phyloP scores from a whole-genome alignment of 2,113 vertebrate genomes.

The Rhinichthys klamathensis region DNA sequence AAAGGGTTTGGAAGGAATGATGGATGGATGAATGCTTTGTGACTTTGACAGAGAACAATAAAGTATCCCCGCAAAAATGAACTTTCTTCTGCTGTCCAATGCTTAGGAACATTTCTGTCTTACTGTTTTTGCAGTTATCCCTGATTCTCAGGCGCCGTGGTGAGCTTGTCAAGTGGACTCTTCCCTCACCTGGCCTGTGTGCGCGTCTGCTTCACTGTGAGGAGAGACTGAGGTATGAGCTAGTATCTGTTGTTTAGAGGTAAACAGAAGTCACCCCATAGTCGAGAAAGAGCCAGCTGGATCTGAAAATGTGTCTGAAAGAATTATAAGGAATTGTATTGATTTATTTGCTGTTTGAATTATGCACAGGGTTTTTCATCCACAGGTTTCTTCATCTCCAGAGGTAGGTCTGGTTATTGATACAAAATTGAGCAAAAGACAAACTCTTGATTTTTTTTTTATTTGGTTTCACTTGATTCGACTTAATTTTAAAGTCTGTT shows the following conservation, averaged over 20 bases:
- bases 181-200: neutral
- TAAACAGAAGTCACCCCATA: neutral
- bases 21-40: neutral
- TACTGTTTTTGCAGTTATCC: neutral
- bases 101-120: neutral
- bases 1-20: too few relatives aligned
- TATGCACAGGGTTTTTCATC: neutral
- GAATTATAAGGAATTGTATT: neutral
- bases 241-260: conserved; percentile 11
- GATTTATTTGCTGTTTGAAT: neutral
- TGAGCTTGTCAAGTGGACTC: neutral
- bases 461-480: neutral
- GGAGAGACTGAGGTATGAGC: neutral
- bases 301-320: neutral
- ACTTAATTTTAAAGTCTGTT: neutral
- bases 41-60: neutral
- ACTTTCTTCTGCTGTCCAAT: neutral
- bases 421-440: neutral
- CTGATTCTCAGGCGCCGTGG: neutral
- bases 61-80: neutral
- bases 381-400: neutral
- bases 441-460: neutral
- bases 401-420: neutral
- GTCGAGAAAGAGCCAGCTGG: neutral
- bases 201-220: neutral